Evolutionary conservation across 2,888 invertebrate species (phyloP).

Genomic region (Cataglyphis cursor): DNA sequence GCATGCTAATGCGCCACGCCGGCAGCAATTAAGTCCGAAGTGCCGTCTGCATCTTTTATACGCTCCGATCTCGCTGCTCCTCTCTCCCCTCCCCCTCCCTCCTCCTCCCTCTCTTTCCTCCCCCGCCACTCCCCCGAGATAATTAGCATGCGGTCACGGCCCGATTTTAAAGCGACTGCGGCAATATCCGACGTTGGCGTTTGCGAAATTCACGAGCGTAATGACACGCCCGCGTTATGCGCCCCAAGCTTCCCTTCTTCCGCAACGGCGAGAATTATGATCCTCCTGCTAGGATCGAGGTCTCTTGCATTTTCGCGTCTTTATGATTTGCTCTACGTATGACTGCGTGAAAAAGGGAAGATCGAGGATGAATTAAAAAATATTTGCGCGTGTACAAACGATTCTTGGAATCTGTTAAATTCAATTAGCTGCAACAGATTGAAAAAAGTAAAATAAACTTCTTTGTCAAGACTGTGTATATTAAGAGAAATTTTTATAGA

Average conservation of each 20-base stretch:
- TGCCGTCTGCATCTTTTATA: conserved; percentile 78
- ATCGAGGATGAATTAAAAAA: neutral
- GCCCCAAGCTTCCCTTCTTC: conserved; percentile 22
- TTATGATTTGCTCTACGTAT: neutral
- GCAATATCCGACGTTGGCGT: conserved; percentile 49
- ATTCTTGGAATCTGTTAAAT: neutral
- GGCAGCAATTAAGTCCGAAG: conserved; percentile 76
- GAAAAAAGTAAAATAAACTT: neutral
- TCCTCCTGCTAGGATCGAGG: neutral
- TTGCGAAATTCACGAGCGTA: conserved; percentile 52
- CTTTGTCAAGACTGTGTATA: neutral
- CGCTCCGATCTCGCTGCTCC: conserved; percentile 23
- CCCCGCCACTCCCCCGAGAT: conserved; percentile 50
- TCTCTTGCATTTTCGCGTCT: neutral
- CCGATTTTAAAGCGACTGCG: conserved; percentile 64
- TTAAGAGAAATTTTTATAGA: neutral
- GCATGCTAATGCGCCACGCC: conserved; percentile 67
- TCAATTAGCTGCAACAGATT: conserved; percentile 8
- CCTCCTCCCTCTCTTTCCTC: neutral
- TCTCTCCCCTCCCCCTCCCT: too few species aligned
- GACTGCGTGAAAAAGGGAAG: neutral
- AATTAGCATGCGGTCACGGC: conserved; percentile 74
- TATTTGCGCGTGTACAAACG: neutral
- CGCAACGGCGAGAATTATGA: conserved; percentile 23
- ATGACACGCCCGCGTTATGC: conserved; percentile 21